These are phyloP conservation scores for Ophion costatus DNA, from an alignment of 2,888 invertebrate species.

Conservation along the genomic window DNA sequence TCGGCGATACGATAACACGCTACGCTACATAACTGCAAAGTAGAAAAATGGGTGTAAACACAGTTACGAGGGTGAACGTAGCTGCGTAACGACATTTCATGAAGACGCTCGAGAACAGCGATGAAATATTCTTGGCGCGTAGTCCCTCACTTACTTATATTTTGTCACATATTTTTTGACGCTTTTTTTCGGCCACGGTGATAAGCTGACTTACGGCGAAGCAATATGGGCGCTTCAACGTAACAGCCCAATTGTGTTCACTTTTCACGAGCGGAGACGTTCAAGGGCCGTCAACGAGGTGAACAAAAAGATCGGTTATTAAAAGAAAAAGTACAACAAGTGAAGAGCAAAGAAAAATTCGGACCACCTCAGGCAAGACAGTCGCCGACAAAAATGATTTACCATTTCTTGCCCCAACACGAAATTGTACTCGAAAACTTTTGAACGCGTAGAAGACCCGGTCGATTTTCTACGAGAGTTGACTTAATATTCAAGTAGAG, in stretches of 20 bases:
- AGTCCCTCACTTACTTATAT: not conserved
- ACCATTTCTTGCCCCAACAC: too few species aligned
- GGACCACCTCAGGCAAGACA: too few species aligned
- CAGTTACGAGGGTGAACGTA: conserved; percentile 20
- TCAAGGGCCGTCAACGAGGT: not conserved
- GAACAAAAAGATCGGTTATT: not conserved
- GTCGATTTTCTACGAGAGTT: conserved; percentile 1
- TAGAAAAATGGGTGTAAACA: conserved; percentile 22
- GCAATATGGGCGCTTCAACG: too few species aligned
- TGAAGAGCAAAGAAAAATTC: not conserved
- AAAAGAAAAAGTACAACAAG: not conserved
- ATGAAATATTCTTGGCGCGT: not conserved
- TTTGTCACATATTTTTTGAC: not conserved
- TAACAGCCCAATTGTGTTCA: too few species aligned
- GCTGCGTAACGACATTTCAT: conserved; percentile 1
- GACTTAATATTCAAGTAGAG: conserved; percentile 22
- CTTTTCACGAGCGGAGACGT: not conserved
- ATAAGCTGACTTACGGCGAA: too few species aligned
- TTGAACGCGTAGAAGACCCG: not conserved
- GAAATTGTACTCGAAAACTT: not conserved
- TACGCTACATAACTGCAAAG: not conserved
- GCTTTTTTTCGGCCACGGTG: not conserved
- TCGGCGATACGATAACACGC: conserved; percentile 45
- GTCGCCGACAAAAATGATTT: too few species aligned
- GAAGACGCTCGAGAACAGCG: not conserved